Percentiles rank a stretch among this genome's conserved stretches.
Conservation (phyloP, 1,140 invertebrate genomes). For the Lepidurus packardi region DNA sequence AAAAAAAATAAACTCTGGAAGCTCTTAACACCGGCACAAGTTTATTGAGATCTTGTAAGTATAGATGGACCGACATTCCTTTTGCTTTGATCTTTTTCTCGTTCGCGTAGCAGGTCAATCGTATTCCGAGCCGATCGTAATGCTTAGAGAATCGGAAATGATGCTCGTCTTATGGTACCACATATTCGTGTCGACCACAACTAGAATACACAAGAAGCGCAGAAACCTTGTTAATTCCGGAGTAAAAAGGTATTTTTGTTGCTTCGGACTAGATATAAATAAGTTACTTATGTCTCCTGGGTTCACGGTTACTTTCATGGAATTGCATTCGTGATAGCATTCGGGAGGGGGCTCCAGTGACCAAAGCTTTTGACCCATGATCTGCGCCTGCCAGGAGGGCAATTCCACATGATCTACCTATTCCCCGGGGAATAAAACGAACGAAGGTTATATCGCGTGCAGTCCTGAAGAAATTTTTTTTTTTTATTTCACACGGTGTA, state of each 20-base stretch:
- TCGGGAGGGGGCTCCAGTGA: slow-evolving; percentile 78
- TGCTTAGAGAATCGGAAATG: slow-evolving; percentile 78
- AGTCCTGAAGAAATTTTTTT: too few species aligned
- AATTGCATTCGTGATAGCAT: slow-evolving; percentile 68
- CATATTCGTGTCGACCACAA: slow-evolving; percentile 84
- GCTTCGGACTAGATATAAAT: background rate
- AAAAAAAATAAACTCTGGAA: too few species aligned
- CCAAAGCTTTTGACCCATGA: slow-evolving; percentile 79
- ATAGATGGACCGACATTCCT: too few species aligned
- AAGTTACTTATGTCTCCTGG: slow-evolving; percentile 84
- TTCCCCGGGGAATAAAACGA: background rate
- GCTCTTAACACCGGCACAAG: too few species aligned
- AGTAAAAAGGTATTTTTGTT: background rate
- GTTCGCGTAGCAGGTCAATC: slow-evolving; percentile 55
- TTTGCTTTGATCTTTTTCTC: background rate
- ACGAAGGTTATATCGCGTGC: background rate
- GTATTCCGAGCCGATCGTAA: slow-evolving; percentile 92
- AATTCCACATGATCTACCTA: slow-evolving; percentile 85
- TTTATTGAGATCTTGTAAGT: too few species aligned
- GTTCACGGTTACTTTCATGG: slow-evolving; percentile 63
- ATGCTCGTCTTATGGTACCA: slow-evolving; percentile 92
- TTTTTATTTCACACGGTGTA: too few species aligned
- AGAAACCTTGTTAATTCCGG: slow-evolving; percentile 25
- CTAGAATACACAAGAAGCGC: slow-evolving; percentile 51
- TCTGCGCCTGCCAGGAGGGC: slow-evolving; percentile 92